Evolutionary conservation across 2,113 vertebrate species (phyloP), one percentile per base, ranked within the genome.

Genomic region (Tetrax tetrax): DNA sequence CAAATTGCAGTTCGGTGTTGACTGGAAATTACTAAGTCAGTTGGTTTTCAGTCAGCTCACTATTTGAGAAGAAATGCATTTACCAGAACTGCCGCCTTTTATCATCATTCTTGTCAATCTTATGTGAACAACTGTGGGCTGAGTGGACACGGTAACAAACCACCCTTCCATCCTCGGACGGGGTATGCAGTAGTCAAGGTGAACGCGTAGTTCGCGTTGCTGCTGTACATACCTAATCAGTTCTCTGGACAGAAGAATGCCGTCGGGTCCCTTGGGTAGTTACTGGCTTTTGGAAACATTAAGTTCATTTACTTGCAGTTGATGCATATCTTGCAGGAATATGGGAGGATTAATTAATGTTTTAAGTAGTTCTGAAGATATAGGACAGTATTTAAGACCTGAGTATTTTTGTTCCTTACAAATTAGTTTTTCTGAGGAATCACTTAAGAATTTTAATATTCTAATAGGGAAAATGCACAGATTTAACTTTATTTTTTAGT

Each of bases 331-430:
- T 97, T 92, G 60, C 29, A 89, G 60, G 77, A 86, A 74, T 78
- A 81, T 87, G 77, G 41, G 50, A 91, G 65, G 56, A 95, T 93
- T 96, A 95, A 94, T 96, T 96, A 93, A 84, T 61, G 35, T 68
- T 95, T 84, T 81, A 93, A 95, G 61, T 75, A 82, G 48, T 89
- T 90, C 87, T 75, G 53, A 72, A 89, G 57, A 91, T 93, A 43
- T 4, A 79, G 61, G 53, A n/a, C 53, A 33, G n/a, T 79, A 29
- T 83, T 93, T 87, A 89, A 54, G 85, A 93, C 14, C 54, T 18
- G 60, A 54, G n/a, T 79, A n/a, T 51, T 95, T 92, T 72, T 79
- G 10, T 69, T 89, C 68, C 24, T 77, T 87, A 74, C 18, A 82
- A n/a, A 79, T 69, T 9, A 57, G 29, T 48, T 96, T 94, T 92